A percentile compares a stretch with the other conserved stretches of the same genome.
Conservation (phyloP, 2,113 vertebrate species). For the Ciconia maguari region DNA sequence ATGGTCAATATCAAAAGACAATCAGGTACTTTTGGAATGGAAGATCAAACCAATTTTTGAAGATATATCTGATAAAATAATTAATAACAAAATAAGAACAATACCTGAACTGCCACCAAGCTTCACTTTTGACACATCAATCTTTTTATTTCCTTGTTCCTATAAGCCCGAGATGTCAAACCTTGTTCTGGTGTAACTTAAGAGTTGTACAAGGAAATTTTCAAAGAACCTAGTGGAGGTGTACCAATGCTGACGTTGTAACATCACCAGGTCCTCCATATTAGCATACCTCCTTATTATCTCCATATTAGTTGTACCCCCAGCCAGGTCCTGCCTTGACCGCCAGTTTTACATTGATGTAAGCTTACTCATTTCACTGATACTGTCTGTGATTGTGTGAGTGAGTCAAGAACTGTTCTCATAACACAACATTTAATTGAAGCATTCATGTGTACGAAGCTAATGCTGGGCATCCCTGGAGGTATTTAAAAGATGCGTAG, state of each 20-base stretch:
- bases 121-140: neutral
- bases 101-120: neutral
- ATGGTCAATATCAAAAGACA: neutral
- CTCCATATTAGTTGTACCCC: neutral
- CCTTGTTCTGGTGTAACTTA: neutral
- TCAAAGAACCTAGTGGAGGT: neutral
- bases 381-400: neutral
- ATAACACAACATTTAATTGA: accelerated
- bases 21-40: neutral
- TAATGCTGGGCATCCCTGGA: neutral
- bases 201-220: neutral
- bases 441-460: accelerated
- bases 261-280: neutral
- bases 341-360: neutral
- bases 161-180: neutral
- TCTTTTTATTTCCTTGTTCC: neutral
- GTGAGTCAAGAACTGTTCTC: neutral
- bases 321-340: neutral
- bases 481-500: neutral
- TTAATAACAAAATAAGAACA: neutral
- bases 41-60: neutral
- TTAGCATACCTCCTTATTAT: neutral
- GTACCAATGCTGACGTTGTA: neutral
- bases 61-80: neutral
- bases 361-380: neutral